Percentiles rank a stretch among this genome's conserved stretches.
Conservation (phyloP, 2,888 invertebrate species). For the Torymus auratus region DNA sequence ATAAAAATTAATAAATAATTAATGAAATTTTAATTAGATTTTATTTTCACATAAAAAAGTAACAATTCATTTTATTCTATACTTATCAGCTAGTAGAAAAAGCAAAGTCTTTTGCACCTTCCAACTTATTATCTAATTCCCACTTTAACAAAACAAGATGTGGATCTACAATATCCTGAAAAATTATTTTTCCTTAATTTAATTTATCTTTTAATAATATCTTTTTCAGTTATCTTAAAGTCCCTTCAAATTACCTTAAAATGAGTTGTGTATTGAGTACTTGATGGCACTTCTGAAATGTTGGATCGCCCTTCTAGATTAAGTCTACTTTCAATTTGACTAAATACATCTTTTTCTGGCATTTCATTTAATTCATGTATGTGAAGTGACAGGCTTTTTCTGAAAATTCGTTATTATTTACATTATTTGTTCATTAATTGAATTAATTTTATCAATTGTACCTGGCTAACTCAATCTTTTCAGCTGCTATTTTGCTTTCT, state of each 20-base stretch:
- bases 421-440: slow-evolving; percentile 9
- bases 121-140: slow-evolving; percentile 66
- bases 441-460: slow-evolving; percentile 56
- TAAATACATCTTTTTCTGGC: slow-evolving; percentile 65
- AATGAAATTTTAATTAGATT: background rate
- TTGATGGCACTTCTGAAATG: slow-evolving; percentile 52
- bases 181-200: slow-evolving; percentile 29
- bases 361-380: slow-evolving; percentile 63
- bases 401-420: slow-evolving; percentile 42
- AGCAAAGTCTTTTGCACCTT: slow-evolving; percentile 37
- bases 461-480: slow-evolving; percentile 69
- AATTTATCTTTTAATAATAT: slow-evolving; percentile 14
- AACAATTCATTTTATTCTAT: slow-evolving; percentile 5
- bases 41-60: background rate
- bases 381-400: slow-evolving; percentile 65
- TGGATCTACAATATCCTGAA: slow-evolving; percentile 70
- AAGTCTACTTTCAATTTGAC: slow-evolving; percentile 2
- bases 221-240: background rate
- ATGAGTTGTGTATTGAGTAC: slow-evolving; percentile 59
- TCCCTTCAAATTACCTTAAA: slow-evolving; percentile 59
- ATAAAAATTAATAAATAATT: background rate
- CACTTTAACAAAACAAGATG: slow-evolving; percentile 68
- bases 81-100: slow-evolving; percentile 36
- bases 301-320: slow-evolving; percentile 32
- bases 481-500: slow-evolving; percentile 68